phyloP scores from a whole-genome alignment of 2,888 invertebrate species.

The Tanypteryx hageni region DNA sequence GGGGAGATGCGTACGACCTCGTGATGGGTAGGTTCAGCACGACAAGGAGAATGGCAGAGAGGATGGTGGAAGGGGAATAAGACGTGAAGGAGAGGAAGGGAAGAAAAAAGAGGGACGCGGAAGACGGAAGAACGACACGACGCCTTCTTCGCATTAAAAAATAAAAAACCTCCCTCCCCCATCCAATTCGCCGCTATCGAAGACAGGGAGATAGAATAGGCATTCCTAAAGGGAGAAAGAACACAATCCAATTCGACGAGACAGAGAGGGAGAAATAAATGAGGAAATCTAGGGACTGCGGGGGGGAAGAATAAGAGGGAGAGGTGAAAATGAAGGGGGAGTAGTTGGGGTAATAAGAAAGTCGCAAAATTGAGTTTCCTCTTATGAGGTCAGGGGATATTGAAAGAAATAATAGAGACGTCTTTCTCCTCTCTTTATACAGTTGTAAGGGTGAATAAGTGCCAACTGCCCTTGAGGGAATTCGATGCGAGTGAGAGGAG shows the following conservation, averaged over 20 bases:
- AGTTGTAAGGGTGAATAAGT: slow-evolving; percentile 12
- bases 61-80: neutral
- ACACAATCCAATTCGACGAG: slow-evolving; percentile 8
- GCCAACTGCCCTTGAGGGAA: neutral
- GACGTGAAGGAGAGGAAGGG: neutral
- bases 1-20: neutral
- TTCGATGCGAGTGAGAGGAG: neutral
- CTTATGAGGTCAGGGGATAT: slow-evolving; percentile 37
- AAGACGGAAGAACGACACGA: neutral
- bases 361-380: slow-evolving; percentile 38
- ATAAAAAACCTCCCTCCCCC: neutral
- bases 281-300: neutral
- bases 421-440: neutral
- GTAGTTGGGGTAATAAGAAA: neutral
- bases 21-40: neutral
- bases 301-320: neutral
- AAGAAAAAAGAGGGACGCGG: neutral
- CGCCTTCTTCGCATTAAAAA: slow-evolving; percentile 1
- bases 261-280: neutral
- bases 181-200: neutral
- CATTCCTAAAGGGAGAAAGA: neutral
- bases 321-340: neutral
- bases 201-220: neutral
- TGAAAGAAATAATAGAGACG: slow-evolving; percentile 56
- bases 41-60: neutral